Base-by-base conservation (phyloP, 2,888 invertebrate genomes). In the Callyntrura sp. region DNA sequence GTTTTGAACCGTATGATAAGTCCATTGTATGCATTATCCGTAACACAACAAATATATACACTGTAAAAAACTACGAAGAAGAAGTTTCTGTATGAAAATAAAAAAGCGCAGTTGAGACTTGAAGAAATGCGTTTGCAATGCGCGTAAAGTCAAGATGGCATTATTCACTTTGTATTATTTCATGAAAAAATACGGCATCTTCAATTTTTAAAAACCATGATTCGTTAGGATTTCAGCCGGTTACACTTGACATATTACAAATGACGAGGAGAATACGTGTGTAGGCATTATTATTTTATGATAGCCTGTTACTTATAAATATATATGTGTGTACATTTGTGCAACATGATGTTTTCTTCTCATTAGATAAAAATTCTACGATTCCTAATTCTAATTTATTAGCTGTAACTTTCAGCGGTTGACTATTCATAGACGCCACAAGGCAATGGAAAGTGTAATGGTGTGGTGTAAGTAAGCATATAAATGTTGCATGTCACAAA, bases 341-440 rank as follows among this genome's bases (percentile, higher is more conserved):
- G 23, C 43, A 57, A 65, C 20, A 76, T 57, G 65, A 60, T 78
- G 28, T 70, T 78, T 79, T 48, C 85, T 62, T 45, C 86, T 89
- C 88, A 79, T 89, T 89, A 89, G 84, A 78, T 48, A 68, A 55
- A 79, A 89, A 84, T 57, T 84, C 88, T 89, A 79, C 68, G 68
- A 84, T 89, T 89, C 78, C 88, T 89, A 89, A 89, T 89, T 89
- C 84, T 84, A 89, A 89, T 89, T 89, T 89, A 89, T 89, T 84
- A 79, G 78, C 78, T 78, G 68, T 89, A 89, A 84, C 88, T 84
- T 89, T 89, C 78, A 76, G 88, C 68, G 65, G 62, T 88, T 88
- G 62, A 76, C 88, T 83, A 62, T 84, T 89, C 83, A 79, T 68
- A 78, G 45, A 79, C 55, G 84, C 88, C 88, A 89, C 84, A 76